Evolutionary conservation across 2,113 vertebrate genomes (phyloP).

Genomic region (Lasiurus borealis): DNA sequence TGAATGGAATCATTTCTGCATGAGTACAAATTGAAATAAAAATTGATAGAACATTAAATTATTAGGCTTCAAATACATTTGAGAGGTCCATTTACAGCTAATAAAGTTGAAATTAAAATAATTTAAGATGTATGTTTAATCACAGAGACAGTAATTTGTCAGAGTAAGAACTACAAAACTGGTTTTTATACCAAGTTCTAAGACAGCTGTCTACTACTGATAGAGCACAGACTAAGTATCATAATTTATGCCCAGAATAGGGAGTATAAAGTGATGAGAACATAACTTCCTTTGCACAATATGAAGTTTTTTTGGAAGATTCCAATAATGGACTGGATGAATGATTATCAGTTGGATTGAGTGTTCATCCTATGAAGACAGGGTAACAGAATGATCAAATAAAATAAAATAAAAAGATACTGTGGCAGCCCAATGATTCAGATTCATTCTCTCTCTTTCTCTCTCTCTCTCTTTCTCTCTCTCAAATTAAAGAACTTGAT

Average conservation of each 20-base stretch:
- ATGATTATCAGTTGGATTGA: background rate
- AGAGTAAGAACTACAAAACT: background rate
- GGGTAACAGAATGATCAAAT: background rate
- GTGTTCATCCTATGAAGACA: background rate
- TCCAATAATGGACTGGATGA: background rate
- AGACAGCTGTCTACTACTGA: background rate
- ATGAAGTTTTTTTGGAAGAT: background rate
- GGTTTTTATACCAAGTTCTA: background rate
- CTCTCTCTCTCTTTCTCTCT: background rate
- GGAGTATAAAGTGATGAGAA: background rate
- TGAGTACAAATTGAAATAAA: slow-evolving; percentile 64
- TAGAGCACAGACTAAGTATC: background rate
- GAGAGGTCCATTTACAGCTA: slow-evolving; percentile 49
- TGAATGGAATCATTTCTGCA: slow-evolving; percentile 62
- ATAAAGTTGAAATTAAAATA: slow-evolving; percentile 70
- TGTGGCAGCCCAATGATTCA: background rate
- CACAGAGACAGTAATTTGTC: slow-evolving; percentile 13
- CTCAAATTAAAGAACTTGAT: background rate
- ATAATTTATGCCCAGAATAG: background rate
- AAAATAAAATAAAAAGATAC: background rate
- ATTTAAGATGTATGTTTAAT: slow-evolving; percentile 40
- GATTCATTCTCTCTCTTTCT: background rate
- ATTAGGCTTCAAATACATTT: slow-evolving; percentile 58
- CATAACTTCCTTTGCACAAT: background rate
- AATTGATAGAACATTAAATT: slow-evolving; percentile 36